A percentile compares a stretch with the other conserved stretches of the same genome.
Evolutionary conservation across 2,888 invertebrate genomes (phyloP).

Genomic region (Lasioglossum malachurum): DNA sequence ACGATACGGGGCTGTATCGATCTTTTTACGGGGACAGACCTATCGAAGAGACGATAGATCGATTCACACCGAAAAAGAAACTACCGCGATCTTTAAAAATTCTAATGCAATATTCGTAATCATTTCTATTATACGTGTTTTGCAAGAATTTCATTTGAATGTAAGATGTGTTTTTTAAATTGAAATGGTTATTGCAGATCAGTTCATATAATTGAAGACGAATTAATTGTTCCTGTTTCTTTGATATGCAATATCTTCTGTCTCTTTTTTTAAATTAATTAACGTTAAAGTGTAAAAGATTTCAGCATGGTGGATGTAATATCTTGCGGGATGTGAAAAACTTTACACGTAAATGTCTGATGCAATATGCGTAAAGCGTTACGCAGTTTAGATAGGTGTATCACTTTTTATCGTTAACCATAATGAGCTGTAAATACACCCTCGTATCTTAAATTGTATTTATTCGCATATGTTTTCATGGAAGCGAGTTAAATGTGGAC

Average conservation of each 20-base stretch:
- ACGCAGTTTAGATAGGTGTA: conserved; percentile 29
- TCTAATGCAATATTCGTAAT: conserved; percentile 43
- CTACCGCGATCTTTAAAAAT: conserved; percentile 63
- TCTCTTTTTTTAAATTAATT: neutral
- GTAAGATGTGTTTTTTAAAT: neutral
- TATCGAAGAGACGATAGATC: conserved; percentile 57
- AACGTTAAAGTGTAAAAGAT: conserved; percentile 19
- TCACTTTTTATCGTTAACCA: conserved; percentile 35
- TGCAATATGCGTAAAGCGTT: conserved; percentile 39
- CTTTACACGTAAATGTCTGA: conserved; percentile 42
- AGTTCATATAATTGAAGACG: neutral
- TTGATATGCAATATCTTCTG: neutral
- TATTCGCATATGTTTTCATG: neutral
- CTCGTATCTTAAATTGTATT: neutral
- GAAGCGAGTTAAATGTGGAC: neutral
- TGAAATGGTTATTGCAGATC: neutral
- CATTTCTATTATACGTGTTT: neutral
- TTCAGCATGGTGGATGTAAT: neutral
- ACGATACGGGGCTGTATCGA: conserved; percentile 23
- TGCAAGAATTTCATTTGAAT: neutral
- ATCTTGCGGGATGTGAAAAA: neutral
- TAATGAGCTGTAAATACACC: conserved; percentile 20
- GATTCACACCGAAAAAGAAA: conserved; percentile 54
- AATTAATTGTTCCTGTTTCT: neutral
- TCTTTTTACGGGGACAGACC: conserved; percentile 24